These are phyloP conservation scores for Cecidostiba fungosa DNA, from an alignment of 2,888 invertebrate species.

Conservation along the genomic window DNA sequence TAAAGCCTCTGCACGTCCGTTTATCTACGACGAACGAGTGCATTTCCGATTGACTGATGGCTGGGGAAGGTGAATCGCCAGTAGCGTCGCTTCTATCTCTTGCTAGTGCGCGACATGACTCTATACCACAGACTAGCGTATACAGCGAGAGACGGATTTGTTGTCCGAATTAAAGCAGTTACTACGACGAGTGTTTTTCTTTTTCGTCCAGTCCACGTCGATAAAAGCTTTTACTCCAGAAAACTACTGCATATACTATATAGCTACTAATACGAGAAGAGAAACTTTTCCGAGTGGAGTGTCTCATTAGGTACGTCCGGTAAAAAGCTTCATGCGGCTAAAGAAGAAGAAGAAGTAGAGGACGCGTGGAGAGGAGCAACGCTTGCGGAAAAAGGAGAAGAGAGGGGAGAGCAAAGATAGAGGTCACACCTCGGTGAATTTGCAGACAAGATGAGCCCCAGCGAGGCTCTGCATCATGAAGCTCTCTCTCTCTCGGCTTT, in stretches of 20 bases:
- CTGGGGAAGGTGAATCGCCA: constrained; percentile 76
- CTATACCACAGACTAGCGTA: neutral
- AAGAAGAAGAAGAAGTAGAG: constrained; percentile 21
- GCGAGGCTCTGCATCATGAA: constrained; percentile 77
- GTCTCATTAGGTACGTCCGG: constrained; percentile 69
- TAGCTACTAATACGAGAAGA: neutral
- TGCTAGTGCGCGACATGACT: constrained; percentile 9
- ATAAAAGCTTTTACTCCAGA: neutral
- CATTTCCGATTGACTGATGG: constrained; percentile 80
- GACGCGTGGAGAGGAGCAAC: neutral
- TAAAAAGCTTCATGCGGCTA: constrained; percentile 9
- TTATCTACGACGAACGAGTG: constrained; percentile 80
- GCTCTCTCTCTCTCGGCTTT: constrained; percentile 62
- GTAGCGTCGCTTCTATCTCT: constrained; percentile 63
- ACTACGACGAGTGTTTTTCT: neutral
- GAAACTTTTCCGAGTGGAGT: constrained; percentile 39
- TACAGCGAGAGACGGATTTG: constrained; percentile 41
- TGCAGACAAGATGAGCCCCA: constrained; percentile 76
- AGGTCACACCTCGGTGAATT: constrained; percentile 75
- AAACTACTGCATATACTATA: neutral
- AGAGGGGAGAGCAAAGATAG: constrained; percentile 37
- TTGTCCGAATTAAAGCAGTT: constrained; percentile 45
- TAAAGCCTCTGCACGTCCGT: constrained; percentile 80
- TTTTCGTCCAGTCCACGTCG: neutral
- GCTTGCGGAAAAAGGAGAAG: constrained; percentile 24